Evolutionary conservation across 64 coral and sea anemone genomes (phyloP).

Genomic region (Pocillopora verrucosa): DNA sequence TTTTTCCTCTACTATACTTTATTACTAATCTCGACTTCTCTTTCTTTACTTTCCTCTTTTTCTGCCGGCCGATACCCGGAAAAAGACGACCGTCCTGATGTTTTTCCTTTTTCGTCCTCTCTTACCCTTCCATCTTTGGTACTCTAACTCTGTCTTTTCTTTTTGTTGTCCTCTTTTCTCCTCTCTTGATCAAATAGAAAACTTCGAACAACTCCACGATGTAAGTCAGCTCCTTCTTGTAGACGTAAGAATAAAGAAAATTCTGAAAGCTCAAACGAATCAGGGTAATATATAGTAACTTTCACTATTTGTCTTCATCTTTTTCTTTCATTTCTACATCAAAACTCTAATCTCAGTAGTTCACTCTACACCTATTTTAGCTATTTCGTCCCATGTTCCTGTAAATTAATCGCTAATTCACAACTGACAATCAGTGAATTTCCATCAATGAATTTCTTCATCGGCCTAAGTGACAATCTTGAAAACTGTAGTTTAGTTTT

Average conservation of each 20-base stretch:
- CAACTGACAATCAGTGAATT: no score
- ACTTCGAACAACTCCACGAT: not conserved
- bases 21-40: no score
- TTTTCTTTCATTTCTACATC: not conserved
- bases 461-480: no score
- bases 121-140: not conserved
- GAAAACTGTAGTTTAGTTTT: no score
- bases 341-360: not conserved
- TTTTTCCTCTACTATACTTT: no score
- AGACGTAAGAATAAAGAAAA: not conserved
- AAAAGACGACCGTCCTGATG: no score
- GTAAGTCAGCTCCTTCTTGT: constrained; percentile 31
- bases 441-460: no score
- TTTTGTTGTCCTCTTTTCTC: not conserved
- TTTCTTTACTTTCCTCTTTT: not conserved
- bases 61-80: not conserved
- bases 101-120: not conserved
- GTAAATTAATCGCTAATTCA: no score
- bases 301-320: not conserved
- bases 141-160: not conserved
- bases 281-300: not conserved
- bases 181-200: not conserved
- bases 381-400: no score
- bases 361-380: no score
- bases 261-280: not conserved